These are phyloP conservation scores for Lycodopsis pacificus DNA, from an alignment of 2,797 vertebrate species.

Conservation along the genomic window DNA sequence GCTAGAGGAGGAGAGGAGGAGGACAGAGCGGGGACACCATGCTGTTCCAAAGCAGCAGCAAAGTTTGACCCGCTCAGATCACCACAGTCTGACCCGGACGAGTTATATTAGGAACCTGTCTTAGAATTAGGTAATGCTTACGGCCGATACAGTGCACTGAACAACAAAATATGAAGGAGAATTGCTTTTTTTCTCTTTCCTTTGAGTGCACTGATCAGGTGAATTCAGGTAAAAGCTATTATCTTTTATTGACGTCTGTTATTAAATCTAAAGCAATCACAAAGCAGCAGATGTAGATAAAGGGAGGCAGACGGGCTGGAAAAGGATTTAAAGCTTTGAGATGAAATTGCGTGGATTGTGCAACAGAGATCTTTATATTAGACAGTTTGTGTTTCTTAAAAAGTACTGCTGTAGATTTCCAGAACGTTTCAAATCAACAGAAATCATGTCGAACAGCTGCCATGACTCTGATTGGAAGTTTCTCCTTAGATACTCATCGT, in stretches of 20 bases:
- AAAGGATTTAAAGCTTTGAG: slow-evolving; percentile 33
- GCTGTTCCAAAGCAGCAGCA: slow-evolving; percentile 52
- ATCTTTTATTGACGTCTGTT: slow-evolving; percentile 60
- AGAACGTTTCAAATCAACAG: slow-evolving; percentile 22
- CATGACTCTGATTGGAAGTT: neutral
- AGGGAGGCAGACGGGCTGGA: slow-evolving; percentile 23
- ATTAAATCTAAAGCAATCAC: slow-evolving; percentile 60
- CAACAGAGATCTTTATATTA: slow-evolving; percentile 15
- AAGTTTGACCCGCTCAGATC: slow-evolving; percentile 50
- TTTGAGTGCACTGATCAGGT: slow-evolving; percentile 38
- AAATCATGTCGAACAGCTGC: slow-evolving; percentile 5
- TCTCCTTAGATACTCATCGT: neutral
- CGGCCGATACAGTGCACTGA: slow-evolving; percentile 10
- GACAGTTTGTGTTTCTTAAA: slow-evolving; percentile 4
- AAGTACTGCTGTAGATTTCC: neutral
- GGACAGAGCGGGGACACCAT: slow-evolving; percentile 54
- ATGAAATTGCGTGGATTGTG: slow-evolving; percentile 8
- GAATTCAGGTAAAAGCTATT: slow-evolving; percentile 54
- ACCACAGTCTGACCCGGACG: slow-evolving; percentile 43
- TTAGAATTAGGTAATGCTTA: slow-evolving; percentile 22
- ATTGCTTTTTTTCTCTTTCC: slow-evolving; percentile 3
- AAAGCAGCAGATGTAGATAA: slow-evolving; percentile 40
- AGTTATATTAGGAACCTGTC: slow-evolving; percentile 48
- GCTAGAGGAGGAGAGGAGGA: slow-evolving; percentile 53
- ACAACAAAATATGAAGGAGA: slow-evolving; percentile 14